Evolutionary conservation across 2,113 vertebrate species (phyloP).

Genomic region (Neolamprologus modestus): DNA sequence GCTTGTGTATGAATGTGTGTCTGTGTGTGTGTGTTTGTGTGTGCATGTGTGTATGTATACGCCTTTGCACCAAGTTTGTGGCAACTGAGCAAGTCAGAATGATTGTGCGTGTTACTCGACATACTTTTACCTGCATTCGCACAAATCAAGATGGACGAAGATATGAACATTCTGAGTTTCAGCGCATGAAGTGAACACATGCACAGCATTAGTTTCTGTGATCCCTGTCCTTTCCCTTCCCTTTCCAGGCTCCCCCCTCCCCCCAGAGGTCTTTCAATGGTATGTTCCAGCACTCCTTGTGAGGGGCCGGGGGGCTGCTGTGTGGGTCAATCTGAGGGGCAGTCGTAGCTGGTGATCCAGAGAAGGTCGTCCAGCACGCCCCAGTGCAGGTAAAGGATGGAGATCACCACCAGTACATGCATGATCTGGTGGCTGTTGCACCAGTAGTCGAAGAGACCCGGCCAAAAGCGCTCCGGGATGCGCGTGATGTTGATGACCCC

Average conservation of each 20-base stretch:
- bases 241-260: not conserved
- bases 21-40: not conserved
- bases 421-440: conserved; percentile 95
- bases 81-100: not conserved
- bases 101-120: conserved; percentile 24
- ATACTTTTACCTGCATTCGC: conserved; percentile 11
- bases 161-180: conserved; percentile 62
- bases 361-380: conserved; percentile 87
- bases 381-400: conserved; percentile 87
- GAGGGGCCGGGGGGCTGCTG: not conserved
- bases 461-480: conserved; percentile 84
- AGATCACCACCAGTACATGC: conserved; percentile 88
- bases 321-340: conserved; percentile 74
- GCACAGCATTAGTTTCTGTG: not conserved
- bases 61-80: not conserved
- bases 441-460: conserved; percentile 91
- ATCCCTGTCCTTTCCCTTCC: not conserved
- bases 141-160: conserved; percentile 30
- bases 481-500: conserved; percentile 87
- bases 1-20: not conserved
- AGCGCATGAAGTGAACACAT: conserved; percentile 37
- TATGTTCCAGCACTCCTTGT: not conserved
- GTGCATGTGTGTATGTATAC: rapidly evolving
- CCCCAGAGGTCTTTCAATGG: not conserved
- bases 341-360: conserved; percentile 81